These are phyloP conservation scores for Clinocottus analis DNA, from an alignment of 2,113 vertebrate genomes.

Conservation along the genomic window DNA sequence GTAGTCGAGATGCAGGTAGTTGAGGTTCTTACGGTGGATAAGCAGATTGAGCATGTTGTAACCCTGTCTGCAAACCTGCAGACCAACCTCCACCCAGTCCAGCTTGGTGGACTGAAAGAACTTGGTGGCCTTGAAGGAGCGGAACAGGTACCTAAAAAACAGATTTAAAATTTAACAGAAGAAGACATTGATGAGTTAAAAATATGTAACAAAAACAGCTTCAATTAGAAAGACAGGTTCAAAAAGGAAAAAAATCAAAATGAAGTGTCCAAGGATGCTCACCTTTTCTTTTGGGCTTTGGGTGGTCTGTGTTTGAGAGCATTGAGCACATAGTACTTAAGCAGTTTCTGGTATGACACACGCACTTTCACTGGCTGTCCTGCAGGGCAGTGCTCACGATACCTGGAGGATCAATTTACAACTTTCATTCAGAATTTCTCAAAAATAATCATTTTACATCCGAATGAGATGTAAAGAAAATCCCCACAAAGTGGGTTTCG, in stretches of 20 bases:
- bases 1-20: slow-evolving; percentile 98
- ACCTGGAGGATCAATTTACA: slow-evolving; percentile 81
- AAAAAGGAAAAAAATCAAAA: not conserved
- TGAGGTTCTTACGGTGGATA: slow-evolving; percentile 98
- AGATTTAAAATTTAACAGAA: not conserved
- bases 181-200: not conserved
- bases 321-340: slow-evolving; percentile 99
- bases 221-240: fast-evolving
- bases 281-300: slow-evolving; percentile 99
- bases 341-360: slow-evolving; percentile 97
- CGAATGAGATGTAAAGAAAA: not conserved
- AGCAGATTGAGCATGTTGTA: slow-evolving; percentile 99
- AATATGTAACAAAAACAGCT: not conserved
- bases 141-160: slow-evolving; percentile 92
- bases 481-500: not conserved
- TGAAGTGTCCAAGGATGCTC: not conserved
- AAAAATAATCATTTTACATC: not conserved
- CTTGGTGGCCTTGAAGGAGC: slow-evolving; percentile 98
- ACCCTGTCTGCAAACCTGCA: slow-evolving; percentile 98
- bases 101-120: slow-evolving; percentile 99
- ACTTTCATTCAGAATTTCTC: not conserved
- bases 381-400: slow-evolving; percentile 97
- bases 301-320: slow-evolving; percentile 98
- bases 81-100: slow-evolving; percentile 98
- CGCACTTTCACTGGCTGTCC: slow-evolving; percentile 98